phyloP scores from a whole-genome alignment of 2,113 vertebrate species.

The Tursiops truncatus region DNA sequence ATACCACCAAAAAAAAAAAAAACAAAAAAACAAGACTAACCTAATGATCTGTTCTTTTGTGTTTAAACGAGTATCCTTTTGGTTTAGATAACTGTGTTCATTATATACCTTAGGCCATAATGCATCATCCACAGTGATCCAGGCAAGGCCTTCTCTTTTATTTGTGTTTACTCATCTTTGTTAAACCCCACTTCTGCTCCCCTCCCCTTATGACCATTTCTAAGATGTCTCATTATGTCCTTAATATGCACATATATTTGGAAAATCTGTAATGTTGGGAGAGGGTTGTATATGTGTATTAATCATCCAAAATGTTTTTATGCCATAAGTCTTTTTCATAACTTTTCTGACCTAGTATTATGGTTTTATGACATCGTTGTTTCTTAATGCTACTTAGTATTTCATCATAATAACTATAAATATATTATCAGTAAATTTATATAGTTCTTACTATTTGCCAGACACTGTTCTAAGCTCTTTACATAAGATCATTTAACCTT shows the following conservation, averaged over 20 bases:
- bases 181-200: background rate
- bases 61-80: background rate
- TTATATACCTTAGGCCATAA: background rate
- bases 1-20: accelerated
- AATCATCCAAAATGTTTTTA: background rate
- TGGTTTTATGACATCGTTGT: conserved; percentile 19
- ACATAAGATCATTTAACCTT: background rate
- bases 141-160: background rate
- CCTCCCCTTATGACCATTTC: background rate
- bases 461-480: background rate
- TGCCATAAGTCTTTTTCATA: background rate
- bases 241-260: background rate
- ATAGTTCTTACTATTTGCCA: background rate
- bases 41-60: background rate
- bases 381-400: background rate
- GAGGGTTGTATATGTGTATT: background rate
- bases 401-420: background rate
- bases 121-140: background rate
- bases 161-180: background rate
- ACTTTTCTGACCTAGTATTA: background rate
- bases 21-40: background rate
- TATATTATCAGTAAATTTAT: background rate
- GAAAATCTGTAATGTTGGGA: background rate
- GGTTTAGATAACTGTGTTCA: background rate
- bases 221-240: background rate